A percentile compares a stretch with the other conserved stretches of the same genome.
These are phyloP conservation scores for Fragum sueziense DNA, from an alignment of 2,888 invertebrate genomes.

Conservation along the genomic window DNA sequence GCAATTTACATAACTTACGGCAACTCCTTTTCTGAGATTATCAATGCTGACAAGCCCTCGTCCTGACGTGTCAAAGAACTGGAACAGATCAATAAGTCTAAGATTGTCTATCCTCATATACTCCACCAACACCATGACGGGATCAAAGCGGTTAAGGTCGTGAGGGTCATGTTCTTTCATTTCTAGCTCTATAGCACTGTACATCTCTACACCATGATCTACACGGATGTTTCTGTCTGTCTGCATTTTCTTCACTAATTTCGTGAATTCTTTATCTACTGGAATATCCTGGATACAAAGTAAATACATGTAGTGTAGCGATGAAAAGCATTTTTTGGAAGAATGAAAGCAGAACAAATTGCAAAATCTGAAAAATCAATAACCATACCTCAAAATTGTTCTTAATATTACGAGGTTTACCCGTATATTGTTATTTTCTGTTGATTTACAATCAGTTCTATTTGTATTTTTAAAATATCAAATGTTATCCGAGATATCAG, in stretches of 20 bases:
- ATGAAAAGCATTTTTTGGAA: too few species aligned
- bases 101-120: slow-evolving; percentile 77
- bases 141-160: slow-evolving; percentile 71
- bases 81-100: slow-evolving; percentile 77
- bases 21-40: slow-evolving; percentile 71
- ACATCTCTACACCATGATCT: slow-evolving; percentile 57
- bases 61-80: slow-evolving; percentile 70
- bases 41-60: slow-evolving; percentile 69
- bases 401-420: too few species aligned
- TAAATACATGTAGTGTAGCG: too few species aligned
- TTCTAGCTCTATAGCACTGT: slow-evolving; percentile 49
- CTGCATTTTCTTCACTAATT: slow-evolving; percentile 45
- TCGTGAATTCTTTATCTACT: slow-evolving; percentile 54
- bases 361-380: too few species aligned
- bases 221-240: slow-evolving; percentile 32
- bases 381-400: too few species aligned
- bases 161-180: slow-evolving; percentile 68
- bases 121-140: slow-evolving; percentile 74
- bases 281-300: slow-evolving; percentile 57
- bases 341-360: too few species aligned
- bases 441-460: too few species aligned
- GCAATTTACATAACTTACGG: slow-evolving; percentile 62
- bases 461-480: too few species aligned
- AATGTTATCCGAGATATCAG: too few species aligned
- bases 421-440: too few species aligned